phyloP scores from a whole-genome alignment of 2,888 invertebrate genomes.

The Actias luna region DNA sequence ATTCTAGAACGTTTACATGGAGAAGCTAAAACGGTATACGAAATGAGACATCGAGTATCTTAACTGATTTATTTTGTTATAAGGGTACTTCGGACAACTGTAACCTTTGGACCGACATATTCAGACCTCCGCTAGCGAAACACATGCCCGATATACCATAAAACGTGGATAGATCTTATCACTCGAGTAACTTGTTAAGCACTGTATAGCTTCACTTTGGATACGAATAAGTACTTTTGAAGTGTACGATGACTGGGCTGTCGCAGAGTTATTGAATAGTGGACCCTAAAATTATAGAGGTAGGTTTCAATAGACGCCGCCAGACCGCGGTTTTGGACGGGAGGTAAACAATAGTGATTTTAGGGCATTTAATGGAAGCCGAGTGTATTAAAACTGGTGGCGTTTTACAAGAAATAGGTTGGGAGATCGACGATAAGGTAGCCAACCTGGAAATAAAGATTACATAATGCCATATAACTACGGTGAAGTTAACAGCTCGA shows the following conservation, averaged over 20 bases:
- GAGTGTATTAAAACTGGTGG: neutral
- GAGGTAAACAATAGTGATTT: slow-evolving; percentile 19
- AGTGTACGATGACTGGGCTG: slow-evolving; percentile 14
- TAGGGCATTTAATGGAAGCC: slow-evolving; percentile 14
- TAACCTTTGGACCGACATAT: neutral
- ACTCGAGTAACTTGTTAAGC: neutral
- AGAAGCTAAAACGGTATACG: too few species aligned
- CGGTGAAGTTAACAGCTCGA: neutral
- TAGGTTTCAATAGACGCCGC: neutral
- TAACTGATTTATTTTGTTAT: too few species aligned
- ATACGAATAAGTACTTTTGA: slow-evolving; percentile 26
- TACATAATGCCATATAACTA: neutral
- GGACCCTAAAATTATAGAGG: neutral
- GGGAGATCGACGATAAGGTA: neutral
- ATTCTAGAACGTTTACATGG: too few species aligned
- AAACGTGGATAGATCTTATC: slow-evolving; percentile 1
- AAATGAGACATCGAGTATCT: too few species aligned
- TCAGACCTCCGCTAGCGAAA: neutral
- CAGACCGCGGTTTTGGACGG: neutral
- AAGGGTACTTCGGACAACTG: neutral
- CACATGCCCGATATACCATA: neutral
- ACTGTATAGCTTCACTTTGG: slow-evolving; percentile 26
- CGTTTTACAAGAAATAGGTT: neutral
- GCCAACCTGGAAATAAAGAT: neutral
- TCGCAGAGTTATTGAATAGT: neutral